Base-by-base conservation (phyloP, 2,113 vertebrate genomes). In the Isurus oxyrinchus region DNA sequence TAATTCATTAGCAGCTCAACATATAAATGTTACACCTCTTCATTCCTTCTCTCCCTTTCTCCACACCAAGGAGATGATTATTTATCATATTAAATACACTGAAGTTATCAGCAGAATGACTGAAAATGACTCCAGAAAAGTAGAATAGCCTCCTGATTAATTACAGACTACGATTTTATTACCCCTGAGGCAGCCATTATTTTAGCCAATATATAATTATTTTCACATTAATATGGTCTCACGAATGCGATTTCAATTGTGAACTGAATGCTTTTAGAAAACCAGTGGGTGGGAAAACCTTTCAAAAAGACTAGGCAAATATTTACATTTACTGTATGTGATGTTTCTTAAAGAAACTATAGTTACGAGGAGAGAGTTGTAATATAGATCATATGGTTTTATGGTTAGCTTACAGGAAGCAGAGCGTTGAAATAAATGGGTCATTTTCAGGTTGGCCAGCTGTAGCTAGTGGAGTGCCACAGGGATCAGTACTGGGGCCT, bases 81-180 rank as follows among this genome's bases (percentile, higher is more conserved):
- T 84, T 84, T 44, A 8, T 91, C 88, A 90, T 35, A 93, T 93
- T 63, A 93, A 63, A n/a, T 21, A 93, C 63, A 93, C 35, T 93
- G n/a, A 93, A 91, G 55, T 61, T 61, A 63, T 13, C 87, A 90
- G 10, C 59, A 40, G 31, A 93, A 93, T 61, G 35, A 14, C 55
- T 91, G 7, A 23, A 59, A 61, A 40, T 3, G 14, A 93, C 19
- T 63, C 27, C 53, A 31, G 25, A 16, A 87, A 35, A 91, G 31
- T 59, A 91, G 25, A 35, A 23, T 49, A 91, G 55, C 3, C 61
- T n/a, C 6, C 35, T 35, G 76, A 40, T 81, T 81, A 61, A 91
- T 91, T 61, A 91, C 57, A 61, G 88, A 59, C 2, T 25, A 57
- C 31, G 53, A 35, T 90, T 90, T 57, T 35, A 90, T 13, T 90